phyloP scores from a whole-genome alignment of 2,888 invertebrate species.

The Tenthredo distinguenda region DNA sequence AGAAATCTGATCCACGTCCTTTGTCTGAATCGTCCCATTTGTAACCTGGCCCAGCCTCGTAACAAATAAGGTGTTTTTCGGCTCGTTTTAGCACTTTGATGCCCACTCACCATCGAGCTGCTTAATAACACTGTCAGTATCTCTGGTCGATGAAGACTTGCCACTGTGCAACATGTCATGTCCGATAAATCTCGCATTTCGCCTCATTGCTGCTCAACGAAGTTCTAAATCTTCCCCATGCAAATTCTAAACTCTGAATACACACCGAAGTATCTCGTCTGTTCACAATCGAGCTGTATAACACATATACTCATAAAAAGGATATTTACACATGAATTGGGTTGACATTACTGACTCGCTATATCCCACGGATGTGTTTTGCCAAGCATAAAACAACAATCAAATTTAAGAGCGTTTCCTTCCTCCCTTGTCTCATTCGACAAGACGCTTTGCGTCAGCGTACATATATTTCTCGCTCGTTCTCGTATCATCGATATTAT shows the following conservation, averaged over 20 bases:
- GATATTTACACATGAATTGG: background rate
- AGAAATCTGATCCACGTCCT: background rate
- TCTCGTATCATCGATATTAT: background rate
- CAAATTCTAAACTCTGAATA: background rate
- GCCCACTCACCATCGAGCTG: background rate
- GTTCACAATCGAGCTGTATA: background rate
- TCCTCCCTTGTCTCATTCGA: background rate
- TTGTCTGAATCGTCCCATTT: background rate
- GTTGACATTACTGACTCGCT: background rate
- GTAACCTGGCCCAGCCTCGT: constrained; percentile 9
- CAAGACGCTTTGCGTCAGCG: background rate
- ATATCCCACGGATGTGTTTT: background rate
- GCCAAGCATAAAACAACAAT: background rate
- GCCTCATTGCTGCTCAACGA: constrained; percentile 14
- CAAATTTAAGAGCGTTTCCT: background rate
- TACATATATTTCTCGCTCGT: background rate
- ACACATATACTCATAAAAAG: background rate
- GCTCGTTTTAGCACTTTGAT: background rate
- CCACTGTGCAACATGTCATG: constrained; percentile 20
- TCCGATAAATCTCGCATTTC: constrained; percentile 1
- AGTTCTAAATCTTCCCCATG: constrained; percentile 12
- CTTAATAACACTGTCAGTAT: constrained; percentile 7
- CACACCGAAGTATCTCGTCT: background rate
- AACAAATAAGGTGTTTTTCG: constrained; percentile 8
- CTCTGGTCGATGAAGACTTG: constrained; percentile 1